Base-by-base conservation (phyloP, 2,113 vertebrate genomes). In the Lamprotornis superbus region DNA sequence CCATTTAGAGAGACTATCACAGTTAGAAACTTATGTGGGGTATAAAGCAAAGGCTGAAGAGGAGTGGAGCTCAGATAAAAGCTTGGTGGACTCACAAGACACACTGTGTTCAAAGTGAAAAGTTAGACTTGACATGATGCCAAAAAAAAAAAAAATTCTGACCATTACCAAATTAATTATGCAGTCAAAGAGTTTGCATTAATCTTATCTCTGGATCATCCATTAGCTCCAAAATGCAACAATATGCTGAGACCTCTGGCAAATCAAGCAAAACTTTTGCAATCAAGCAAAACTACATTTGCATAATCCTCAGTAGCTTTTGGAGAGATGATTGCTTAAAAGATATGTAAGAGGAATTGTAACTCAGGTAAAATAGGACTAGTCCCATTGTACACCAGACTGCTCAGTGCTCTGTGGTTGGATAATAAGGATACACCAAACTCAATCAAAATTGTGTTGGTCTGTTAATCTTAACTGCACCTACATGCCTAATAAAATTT, bases 381-480 rank as follows among this genome's bases (percentile, higher is more conserved):
- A 46, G 28, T 46, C 39, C 15, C 39, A 52, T 22, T 82, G 60
- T 30, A 71, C 37, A 65, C 27, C 2, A 13, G 28, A 52, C 40
- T 64, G 31, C 52, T 81, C 1, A 0, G 31, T 53, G 61, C 22
- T 20, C 61, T 77, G 37, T 39, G 47, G 59, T 15, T 93, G 28
- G 13, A 40, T 37, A 85, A 64, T 68, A 74, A 85, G 24, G 25
- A 42, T 69, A 39, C 12, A 65, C 4, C 20, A 65, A 63, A 37
- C 23, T 52, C 15, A 35, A 76, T 57, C 22, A 80, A 88, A 90
- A 90, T 17, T 18, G 4, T 44, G 17, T 59, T 37, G 20, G 56
- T 78, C 86, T 96, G 83, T 82, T 92, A 92, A 83, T 39, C 77
- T 77, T 83, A 93, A 91, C 42, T 78, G 73, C 50, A 87, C 33